Percentiles rank a stretch among this genome's conserved stretches.
phyloP scores from a whole-genome alignment of 1,140 invertebrate genomes.

The Fopius arisanus region DNA sequence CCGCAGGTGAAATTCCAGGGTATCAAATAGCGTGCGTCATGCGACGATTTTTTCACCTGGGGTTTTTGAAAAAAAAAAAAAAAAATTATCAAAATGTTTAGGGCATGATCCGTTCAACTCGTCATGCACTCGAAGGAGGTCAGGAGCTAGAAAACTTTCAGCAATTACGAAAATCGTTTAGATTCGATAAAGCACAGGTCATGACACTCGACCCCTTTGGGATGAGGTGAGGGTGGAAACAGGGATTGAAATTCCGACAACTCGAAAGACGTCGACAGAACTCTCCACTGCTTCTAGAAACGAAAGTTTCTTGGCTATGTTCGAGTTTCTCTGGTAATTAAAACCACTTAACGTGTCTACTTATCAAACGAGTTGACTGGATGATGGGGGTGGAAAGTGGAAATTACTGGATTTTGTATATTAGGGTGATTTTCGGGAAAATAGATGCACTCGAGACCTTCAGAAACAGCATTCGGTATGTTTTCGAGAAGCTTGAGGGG shows the following conservation, averaged over 20 bases:
- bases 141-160: not conserved
- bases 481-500: too few relatives aligned
- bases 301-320: not conserved
- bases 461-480: too few relatives aligned
- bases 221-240: not conserved
- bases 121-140: not conserved
- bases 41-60: not conserved
- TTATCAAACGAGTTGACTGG: not conserved
- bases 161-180: not conserved
- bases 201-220: not conserved
- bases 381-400: too few relatives aligned
- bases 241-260: not conserved
- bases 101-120: not conserved
- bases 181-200: not conserved
- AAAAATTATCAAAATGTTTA: not conserved
- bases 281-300: not conserved
- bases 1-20: too few relatives aligned
- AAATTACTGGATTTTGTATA: too few relatives aligned
- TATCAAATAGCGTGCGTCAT: too few relatives aligned
- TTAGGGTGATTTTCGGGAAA: too few relatives aligned
- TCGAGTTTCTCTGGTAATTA: slow-evolving; percentile 9
- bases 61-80: not conserved
- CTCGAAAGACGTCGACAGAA: not conserved
- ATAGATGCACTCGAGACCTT: too few relatives aligned
- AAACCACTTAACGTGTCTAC: slow-evolving; percentile 11